Conservation (phyloP, 2,888 invertebrate species). For the Coronaproctus castanopsis region DNA sequence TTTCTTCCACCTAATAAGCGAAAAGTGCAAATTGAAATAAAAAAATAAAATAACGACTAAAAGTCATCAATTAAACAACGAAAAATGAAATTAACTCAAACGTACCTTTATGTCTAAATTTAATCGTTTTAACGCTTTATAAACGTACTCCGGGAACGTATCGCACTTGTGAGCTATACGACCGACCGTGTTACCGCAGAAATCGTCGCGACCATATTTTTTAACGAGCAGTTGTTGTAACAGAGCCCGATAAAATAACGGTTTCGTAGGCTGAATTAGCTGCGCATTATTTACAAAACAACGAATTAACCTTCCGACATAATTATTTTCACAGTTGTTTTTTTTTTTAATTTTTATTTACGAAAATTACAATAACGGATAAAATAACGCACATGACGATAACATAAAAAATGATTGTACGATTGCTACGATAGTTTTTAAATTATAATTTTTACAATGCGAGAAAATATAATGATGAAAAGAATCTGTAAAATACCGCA, state of each 20-base stretch:
- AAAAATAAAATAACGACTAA: not conserved
- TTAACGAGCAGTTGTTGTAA: conserved; percentile 40
- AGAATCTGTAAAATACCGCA: too few relatives aligned
- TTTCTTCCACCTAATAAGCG: conserved; percentile 36
- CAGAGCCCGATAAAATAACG: conserved; percentile 54
- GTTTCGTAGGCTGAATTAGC: conserved; percentile 27
- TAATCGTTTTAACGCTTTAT: conserved; percentile 41
- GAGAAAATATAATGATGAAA: too few relatives aligned
- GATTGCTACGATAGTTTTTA: too few relatives aligned
- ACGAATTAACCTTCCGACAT: not conserved
- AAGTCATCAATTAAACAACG: too few relatives aligned
- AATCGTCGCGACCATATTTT: conserved; percentile 25
- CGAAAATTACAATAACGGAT: too few relatives aligned
- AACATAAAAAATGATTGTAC: too few relatives aligned
- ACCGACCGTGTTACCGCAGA: conserved; percentile 37
- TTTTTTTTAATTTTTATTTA: too few relatives aligned
- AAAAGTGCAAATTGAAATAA: not conserved
- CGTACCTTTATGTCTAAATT: conserved; percentile 32
- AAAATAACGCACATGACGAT: too few relatives aligned
- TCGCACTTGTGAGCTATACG: conserved; percentile 37
- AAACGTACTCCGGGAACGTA: conserved; percentile 47
- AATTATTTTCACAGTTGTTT: not conserved
- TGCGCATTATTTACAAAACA: too few relatives aligned
- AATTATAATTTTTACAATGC: too few relatives aligned
- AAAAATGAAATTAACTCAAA: conserved; percentile 2